Conservation (phyloP, 2,113 vertebrate species). For the Hylia prasina region DNA sequence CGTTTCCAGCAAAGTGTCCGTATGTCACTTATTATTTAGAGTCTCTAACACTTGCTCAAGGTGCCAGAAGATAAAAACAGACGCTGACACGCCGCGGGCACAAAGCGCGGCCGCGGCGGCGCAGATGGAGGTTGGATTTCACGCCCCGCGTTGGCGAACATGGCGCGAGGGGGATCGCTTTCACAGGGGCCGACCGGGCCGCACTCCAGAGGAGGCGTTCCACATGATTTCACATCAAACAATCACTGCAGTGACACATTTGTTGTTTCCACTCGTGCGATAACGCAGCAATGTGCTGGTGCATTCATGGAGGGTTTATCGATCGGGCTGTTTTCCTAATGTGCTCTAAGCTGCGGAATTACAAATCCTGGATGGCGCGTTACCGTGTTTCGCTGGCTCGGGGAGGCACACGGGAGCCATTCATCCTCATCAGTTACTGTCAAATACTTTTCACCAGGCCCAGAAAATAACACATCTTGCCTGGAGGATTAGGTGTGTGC, state of each 20-base stretch:
- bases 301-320: constrained; percentile 14
- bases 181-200: constrained; percentile 32
- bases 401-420: neutral
- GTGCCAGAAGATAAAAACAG: constrained; percentile 66
- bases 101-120: neutral
- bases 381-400: neutral
- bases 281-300: neutral
- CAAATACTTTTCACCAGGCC: neutral
- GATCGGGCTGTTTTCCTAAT: neutral
- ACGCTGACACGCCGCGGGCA: constrained; percentile 36
- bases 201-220: constrained; percentile 60
- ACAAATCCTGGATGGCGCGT: neutral
- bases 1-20: neutral
- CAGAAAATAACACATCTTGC: neutral
- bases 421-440: constrained; percentile 33
- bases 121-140: constrained; percentile 74
- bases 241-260: neutral
- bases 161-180: neutral
- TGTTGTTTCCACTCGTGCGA: constrained; percentile 42
- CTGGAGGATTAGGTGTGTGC: neutral
- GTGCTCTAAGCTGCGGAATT: neutral
- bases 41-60: neutral
- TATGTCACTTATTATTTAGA: constrained; percentile 45
- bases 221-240: constrained; percentile 73
- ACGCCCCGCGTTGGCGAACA: constrained; percentile 28